Evolutionary conservation across 2,113 vertebrate species (phyloP).

Genomic region (Poecilia latipinna): DNA sequence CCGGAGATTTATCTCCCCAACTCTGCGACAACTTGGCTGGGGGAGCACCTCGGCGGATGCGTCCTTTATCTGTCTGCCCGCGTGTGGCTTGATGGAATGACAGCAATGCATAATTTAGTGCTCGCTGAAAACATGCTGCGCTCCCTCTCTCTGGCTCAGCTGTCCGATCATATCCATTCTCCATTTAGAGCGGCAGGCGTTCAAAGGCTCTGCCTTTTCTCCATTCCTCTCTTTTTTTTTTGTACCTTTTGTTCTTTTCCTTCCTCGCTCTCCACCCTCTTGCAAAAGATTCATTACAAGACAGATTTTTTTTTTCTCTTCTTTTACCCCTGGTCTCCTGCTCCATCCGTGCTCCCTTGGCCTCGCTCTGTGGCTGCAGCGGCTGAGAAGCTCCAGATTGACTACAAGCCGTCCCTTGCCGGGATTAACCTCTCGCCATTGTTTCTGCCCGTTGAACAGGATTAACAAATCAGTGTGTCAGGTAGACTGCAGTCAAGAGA

Average conservation of each 20-base stretch:
- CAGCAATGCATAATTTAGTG: conserved; percentile 81
- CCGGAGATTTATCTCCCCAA: conserved; percentile 71
- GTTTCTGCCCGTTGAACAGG: conserved; percentile 84
- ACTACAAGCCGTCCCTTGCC: conserved; percentile 68
- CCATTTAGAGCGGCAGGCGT: conserved; percentile 43
- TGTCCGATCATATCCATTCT: conserved; percentile 70
- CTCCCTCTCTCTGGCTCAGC: conserved; percentile 52
- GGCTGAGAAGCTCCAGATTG: conserved; percentile 72
- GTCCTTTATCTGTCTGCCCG: conserved; percentile 72
- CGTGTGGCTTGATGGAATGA: conserved; percentile 75
- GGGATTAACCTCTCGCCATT: conserved; percentile 80
- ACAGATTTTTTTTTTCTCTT: conserved; percentile 13
- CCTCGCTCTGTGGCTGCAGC: conserved; percentile 51
- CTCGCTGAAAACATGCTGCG: conserved; percentile 56
- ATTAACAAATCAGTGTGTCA: conserved; percentile 86
- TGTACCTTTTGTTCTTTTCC: conserved; percentile 39
- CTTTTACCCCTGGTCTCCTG: conserved; percentile 18
- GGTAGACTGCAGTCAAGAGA: conserved; percentile 82
- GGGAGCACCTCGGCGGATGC: conserved; percentile 71
- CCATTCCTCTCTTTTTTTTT: conserved; percentile 42
- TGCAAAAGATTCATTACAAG: conserved; percentile 53
- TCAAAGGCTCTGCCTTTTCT: conserved; percentile 34
- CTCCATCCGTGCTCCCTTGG: conserved; percentile 44
- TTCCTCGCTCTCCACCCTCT: conserved; percentile 20
- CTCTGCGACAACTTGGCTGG: conserved; percentile 65